phyloP scores from a whole-genome alignment of 2,888 invertebrate genomes.

The Druceiella hillmani region DNA sequence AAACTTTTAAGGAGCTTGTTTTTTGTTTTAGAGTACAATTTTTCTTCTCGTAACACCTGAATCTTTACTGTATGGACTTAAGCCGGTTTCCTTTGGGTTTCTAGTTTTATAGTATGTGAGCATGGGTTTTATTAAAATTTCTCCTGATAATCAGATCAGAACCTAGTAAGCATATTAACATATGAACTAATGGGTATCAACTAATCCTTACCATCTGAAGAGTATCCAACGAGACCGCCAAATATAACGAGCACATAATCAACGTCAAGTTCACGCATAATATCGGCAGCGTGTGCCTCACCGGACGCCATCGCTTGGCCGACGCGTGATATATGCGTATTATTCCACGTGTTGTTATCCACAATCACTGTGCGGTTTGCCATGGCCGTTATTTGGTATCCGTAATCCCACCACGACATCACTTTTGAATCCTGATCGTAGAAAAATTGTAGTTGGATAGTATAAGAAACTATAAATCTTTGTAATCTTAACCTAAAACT shows the following conservation, averaged over 20 bases:
- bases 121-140: too few species aligned
- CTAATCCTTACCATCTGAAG: conserved; percentile 89
- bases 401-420: conserved; percentile 99
- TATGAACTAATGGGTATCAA: too few species aligned
- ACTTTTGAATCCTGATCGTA: conserved; percentile 77
- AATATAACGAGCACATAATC: conserved; percentile 98
- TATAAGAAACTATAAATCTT: conserved; percentile 17
- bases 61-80: too few species aligned
- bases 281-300: conserved; percentile 96
- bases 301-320: conserved; percentile 98
- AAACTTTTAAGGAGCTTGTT: too few species aligned
- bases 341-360: conserved; percentile 99
- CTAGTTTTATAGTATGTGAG: too few species aligned
- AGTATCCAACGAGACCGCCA: conserved; percentile 97
- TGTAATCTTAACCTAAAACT: conserved; percentile 29
- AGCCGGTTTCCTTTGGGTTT: too few species aligned
- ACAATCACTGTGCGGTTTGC: conserved; percentile 96
- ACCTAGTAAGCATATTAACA: too few species aligned
- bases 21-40: too few species aligned
- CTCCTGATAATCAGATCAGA: too few species aligned
- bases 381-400: conserved; percentile 99
- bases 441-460: too few species aligned
- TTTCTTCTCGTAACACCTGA: too few species aligned
- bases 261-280: conserved; percentile 95
- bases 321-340: conserved; percentile 96